Evolutionary conservation across 2,113 vertebrate genomes (phyloP).

Genomic region (Melanocharis versteri): DNA sequence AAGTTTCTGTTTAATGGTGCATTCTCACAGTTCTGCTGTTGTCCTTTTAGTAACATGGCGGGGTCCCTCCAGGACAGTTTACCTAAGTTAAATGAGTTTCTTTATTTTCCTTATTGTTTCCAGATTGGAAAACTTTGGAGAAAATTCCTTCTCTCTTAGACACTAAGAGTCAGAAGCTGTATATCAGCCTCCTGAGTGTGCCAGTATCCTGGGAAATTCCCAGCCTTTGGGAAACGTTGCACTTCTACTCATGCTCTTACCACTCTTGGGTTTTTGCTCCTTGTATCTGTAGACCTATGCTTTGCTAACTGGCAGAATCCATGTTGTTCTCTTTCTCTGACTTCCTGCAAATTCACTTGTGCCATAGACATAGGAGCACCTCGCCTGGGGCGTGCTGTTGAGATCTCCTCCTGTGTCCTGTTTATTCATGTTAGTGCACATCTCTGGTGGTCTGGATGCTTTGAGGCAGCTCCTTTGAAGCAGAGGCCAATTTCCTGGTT

Average conservation of each 20-base stretch:
- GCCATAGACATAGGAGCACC: background rate
- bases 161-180: background rate
- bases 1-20: background rate
- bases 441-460: background rate
- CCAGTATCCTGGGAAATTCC: background rate
- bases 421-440: background rate
- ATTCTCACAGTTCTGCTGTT: background rate
- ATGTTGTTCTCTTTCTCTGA: background rate
- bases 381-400: background rate
- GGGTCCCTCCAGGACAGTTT: background rate
- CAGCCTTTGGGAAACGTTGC: background rate
- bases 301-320: background rate
- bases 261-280: background rate
- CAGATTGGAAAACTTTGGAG: background rate
- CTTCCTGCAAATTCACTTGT: background rate
- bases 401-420: background rate
- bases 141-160: background rate
- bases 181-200: background rate
- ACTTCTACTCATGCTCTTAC: background rate
- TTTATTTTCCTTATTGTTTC: background rate
- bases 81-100: background rate
- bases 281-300: background rate
- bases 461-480: conserved; percentile 10
- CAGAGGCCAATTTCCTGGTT: background rate
- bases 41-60: background rate